These are phyloP conservation scores for Esox masquinongy DNA, from an alignment of 2,797 vertebrate genomes.

Conservation along the genomic window DNA sequence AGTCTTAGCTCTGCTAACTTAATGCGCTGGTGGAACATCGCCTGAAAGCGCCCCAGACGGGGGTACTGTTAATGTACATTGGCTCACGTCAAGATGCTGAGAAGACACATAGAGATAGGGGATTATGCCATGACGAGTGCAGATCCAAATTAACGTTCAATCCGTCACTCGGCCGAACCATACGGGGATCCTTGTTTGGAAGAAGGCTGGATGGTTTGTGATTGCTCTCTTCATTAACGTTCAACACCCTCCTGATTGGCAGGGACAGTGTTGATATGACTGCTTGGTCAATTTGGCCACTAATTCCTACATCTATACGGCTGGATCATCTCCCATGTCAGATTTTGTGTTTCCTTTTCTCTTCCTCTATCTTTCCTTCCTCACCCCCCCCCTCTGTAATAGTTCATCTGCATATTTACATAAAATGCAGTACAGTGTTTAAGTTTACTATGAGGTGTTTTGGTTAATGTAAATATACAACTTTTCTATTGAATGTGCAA, in stretches of 20 bases:
- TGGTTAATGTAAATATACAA: slow-evolving; percentile 44
- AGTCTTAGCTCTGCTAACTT: slow-evolving; percentile 60
- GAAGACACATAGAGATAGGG: slow-evolving; percentile 74
- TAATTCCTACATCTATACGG: slow-evolving; percentile 59
- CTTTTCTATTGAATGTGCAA: slow-evolving; percentile 23
- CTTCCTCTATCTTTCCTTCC: background rate
- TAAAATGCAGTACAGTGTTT: slow-evolving; percentile 43
- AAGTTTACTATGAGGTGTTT: background rate
- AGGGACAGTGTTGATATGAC: slow-evolving; percentile 57
- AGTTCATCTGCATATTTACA: slow-evolving; percentile 49
- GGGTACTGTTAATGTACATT: slow-evolving; percentile 64
- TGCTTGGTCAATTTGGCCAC: slow-evolving; percentile 72
- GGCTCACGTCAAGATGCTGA: slow-evolving; percentile 69
- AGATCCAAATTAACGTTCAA: slow-evolving; percentile 70
- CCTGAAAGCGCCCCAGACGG: slow-evolving; percentile 68
- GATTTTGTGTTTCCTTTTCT: slow-evolving; percentile 1
- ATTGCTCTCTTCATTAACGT: slow-evolving; percentile 49
- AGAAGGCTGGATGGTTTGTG: background rate
- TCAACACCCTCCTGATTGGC: slow-evolving; percentile 61
- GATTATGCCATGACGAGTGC: slow-evolving; percentile 73
- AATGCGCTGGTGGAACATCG: slow-evolving; percentile 44
- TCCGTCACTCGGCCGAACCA: slow-evolving; percentile 58
- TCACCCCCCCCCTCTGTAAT: slow-evolving; percentile 41
- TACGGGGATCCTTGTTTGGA: slow-evolving; percentile 18
- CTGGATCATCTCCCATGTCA: slow-evolving; percentile 53